These are phyloP conservation scores for Fopius arisanus DNA, from an alignment of 1,140 invertebrate genomes.

Conservation along the genomic window DNA sequence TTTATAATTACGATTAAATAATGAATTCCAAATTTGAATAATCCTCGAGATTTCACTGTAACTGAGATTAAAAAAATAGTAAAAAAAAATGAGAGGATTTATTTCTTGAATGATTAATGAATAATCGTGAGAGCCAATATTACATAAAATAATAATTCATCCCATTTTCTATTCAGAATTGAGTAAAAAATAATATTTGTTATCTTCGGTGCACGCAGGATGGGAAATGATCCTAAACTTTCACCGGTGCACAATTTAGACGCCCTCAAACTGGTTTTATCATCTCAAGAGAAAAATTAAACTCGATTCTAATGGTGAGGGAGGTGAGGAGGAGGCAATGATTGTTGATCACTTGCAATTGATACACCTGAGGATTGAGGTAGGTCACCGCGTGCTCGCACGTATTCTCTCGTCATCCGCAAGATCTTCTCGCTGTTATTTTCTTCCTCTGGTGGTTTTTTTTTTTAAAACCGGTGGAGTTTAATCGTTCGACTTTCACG, in stretches of 20 bases:
- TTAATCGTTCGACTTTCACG: constrained; percentile 17
- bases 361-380: constrained; percentile 26
- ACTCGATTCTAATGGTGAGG: constrained; percentile 33
- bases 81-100: no score
- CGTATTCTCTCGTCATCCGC: constrained; percentile 14
- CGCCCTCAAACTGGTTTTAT: constrained; percentile 30
- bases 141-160: no score
- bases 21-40: no score
- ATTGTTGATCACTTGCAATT: constrained; percentile 32
- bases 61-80: no score
- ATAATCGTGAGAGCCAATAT: no score
- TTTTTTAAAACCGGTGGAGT: background rate
- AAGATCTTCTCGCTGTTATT: constrained; percentile 7
- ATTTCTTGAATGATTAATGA: no score
- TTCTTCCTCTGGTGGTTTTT: constrained; percentile 13
- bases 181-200: background rate
- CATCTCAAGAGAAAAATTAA: constrained; percentile 11
- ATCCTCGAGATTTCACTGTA: no score
- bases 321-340: background rate
- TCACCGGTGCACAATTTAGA: constrained; percentile 47
- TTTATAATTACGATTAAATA: no score
- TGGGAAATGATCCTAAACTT: constrained; percentile 33
- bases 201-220: background rate
- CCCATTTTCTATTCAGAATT: no score
- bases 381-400: constrained; percentile 26